Base-by-base conservation (phyloP, 2,113 vertebrate species). In the Sorex araneus region DNA sequence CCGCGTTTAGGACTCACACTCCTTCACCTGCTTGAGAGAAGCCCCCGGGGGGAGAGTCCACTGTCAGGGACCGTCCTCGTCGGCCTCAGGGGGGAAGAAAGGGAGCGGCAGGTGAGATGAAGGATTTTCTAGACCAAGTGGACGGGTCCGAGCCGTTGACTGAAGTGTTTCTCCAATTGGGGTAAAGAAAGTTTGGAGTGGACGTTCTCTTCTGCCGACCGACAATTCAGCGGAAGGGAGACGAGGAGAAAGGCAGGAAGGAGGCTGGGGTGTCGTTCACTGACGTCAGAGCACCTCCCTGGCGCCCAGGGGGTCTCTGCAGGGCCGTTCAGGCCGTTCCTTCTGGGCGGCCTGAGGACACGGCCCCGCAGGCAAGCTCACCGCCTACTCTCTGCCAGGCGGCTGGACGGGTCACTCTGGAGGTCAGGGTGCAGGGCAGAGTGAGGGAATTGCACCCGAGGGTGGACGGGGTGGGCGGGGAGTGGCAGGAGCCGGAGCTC, bases 201-300 rank as follows among this genome's bases (percentile, higher is more conserved):
- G 19, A 40, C 23, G 18, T 78, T 83, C 32, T 88, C 19, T 5
- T 57, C 86, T 79, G 83, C 84, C 79, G 92, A 82, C 94, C 94
- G 93, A 34, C 80, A 87, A 77, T 87, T 45, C 36, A 75, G 79
- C n/a, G 77, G 60, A 83, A 70, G 15, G 3, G 43, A 69, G 71
- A 67, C 40, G 16, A 50, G 12, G 43, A 82, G 34, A 84, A 88
- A 75, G 75, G 40, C 34, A 79, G 73, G 76, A 80, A 86, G 79
- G 71, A 92, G 80, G 69, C 36, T 67, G 13, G 60, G 82, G 90
- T 87, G 27, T 69, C 11, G 85, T 90, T 94, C 93, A 94, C 94
- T 84, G 21, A 69, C 60, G 92, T 93, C 23, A 64, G 70, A 69
- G 54, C 40, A 3, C 40, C 40, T 40, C 40, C 3, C 40, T 40